Conservation (phyloP, 2,797 vertebrate genomes). For the Diceros bicornis region DNA sequence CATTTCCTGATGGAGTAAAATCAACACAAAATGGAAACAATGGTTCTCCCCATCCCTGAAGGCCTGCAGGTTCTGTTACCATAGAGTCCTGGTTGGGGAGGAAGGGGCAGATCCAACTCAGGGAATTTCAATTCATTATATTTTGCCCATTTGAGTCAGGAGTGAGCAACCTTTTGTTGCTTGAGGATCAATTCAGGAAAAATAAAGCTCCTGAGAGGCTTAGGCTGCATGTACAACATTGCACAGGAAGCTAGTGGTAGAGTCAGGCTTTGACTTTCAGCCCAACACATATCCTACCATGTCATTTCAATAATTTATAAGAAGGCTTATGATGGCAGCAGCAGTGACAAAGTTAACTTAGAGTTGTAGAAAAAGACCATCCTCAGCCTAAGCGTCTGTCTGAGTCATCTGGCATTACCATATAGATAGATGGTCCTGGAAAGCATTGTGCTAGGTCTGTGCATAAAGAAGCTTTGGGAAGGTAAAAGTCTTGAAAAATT, state of each 20-base stretch:
- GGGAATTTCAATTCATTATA: neutral
- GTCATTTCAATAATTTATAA: neutral
- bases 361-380: neutral
- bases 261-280: neutral
- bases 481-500: neutral
- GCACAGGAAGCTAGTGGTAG: neutral
- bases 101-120: neutral
- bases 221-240: neutral
- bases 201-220: neutral
- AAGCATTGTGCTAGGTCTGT: neutral
- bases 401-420: neutral
- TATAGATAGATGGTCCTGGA: neutral
- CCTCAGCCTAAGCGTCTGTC: neutral
- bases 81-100: neutral
- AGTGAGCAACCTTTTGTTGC: neutral
- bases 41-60: rapidly evolving
- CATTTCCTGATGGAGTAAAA: neutral
- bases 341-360: neutral
- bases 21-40: neutral
- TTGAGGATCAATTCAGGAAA: neutral
- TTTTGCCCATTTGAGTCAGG: neutral
- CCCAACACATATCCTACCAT: neutral
- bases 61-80: neutral
- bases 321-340: neutral
- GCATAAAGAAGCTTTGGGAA: neutral